Base-by-base conservation (phyloP, 2,888 invertebrate genomes). In the Melipona bicolor region DNA sequence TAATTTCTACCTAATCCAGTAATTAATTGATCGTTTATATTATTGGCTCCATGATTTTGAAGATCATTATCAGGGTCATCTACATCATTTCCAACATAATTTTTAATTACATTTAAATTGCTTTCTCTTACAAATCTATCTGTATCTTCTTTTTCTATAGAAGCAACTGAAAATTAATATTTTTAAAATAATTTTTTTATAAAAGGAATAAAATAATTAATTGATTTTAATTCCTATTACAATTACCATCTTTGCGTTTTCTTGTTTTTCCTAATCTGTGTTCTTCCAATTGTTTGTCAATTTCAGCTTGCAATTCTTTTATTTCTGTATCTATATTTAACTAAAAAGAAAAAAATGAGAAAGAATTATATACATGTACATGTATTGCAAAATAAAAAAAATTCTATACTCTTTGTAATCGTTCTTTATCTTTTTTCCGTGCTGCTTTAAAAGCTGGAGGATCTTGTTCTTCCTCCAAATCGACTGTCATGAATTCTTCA, bases 401-500 rank as follows among this genome's bases (percentile, higher is more conserved):
- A 69, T 65, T 71, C n/a, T 70, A 76, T 94, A 97, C 97, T 95
- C 96, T 97, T 92, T 97, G 97, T 85, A 98, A 95, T 50, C 98
- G 95, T 91, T 98, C 98, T 87, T 97, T 97, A 92, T 98, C 98
- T 92, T 97, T 97, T 92, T 97, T 97, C 77, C 99, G 96, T 0
- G 98, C 98, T 1, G 97, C 97, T 94, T 98, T 98, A 93, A 98
- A 99, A 2, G 98, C 98, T 0, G 99, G 99, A 15, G 99, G 98
- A 95, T 99, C 99, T 94, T 98, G 98, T 92, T 99, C 99, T 90
- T 98, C 98, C 93, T 99, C 99, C 89, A 99, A 95, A 94, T 99
- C 99, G 0, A 99, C 98, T 0, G 97, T 97, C 97, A 99, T 98
- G 94, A 99, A 99, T 95, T 99, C 99, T 90, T 99, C 99, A 49